phyloP scores from a whole-genome alignment of 2,113 vertebrate genomes.

The Datnioides undecimradiatus region DNA sequence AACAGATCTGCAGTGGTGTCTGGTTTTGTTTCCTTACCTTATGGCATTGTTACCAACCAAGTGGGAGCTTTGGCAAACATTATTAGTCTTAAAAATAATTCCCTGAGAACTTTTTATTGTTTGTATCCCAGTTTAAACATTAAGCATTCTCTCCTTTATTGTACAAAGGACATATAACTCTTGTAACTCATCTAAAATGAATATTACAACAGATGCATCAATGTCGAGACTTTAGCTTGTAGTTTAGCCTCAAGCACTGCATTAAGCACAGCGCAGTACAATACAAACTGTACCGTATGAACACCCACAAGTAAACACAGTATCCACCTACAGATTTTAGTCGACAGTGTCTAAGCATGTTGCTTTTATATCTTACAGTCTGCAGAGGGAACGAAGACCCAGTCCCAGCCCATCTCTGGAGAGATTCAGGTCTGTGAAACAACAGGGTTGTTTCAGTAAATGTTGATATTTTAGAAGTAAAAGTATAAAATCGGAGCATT shows the following conservation, averaged over 20 bases:
- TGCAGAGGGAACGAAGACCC: conserved; percentile 86
- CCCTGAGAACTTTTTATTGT: neutral
- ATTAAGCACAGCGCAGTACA: neutral
- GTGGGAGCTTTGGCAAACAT: neutral
- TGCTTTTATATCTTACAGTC: conserved; percentile 81
- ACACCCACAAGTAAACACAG: conserved; percentile 36
- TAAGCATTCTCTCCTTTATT: neutral
- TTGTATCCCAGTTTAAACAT: neutral
- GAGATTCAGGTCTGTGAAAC: conserved; percentile 93
- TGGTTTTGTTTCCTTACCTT: neutral
- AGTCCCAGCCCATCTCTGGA: conserved; percentile 91
- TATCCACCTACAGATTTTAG: conserved; percentile 24
- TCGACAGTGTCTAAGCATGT: conserved; percentile 17
- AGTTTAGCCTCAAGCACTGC: conserved; percentile 28
- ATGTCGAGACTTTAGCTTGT: neutral
- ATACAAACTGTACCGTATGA: conserved; percentile 7
- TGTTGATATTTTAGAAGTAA: neutral
- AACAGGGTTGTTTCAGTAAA: conserved; percentile 6
- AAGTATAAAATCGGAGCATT: neutral
- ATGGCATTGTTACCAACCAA: neutral
- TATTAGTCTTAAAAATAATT: too few species aligned
- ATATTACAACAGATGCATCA: conserved; percentile 1
- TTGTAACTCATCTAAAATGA: neutral
- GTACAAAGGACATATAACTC: neutral
- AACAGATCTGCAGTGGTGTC: neutral